Conservation (phyloP, 2,113 vertebrate species). For the Lates calcarifer region DNA sequence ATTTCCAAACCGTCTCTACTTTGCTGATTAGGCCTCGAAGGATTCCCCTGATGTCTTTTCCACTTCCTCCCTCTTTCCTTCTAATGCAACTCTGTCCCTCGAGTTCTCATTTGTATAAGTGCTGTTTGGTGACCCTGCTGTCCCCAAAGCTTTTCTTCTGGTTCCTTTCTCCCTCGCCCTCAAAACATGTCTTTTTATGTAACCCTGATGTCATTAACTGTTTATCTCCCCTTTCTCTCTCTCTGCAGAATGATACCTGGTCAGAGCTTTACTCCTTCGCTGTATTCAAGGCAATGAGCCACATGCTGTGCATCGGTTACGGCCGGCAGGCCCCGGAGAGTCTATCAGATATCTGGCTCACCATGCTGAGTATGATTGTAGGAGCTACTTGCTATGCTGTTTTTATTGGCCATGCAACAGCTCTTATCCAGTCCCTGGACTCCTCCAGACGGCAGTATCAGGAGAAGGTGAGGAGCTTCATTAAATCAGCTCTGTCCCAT, state of each 20-base stretch:
- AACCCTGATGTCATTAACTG: constrained; percentile 33
- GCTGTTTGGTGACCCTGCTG: constrained; percentile 52
- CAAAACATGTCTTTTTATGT: constrained; percentile 37
- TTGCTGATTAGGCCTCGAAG: constrained; percentile 78
- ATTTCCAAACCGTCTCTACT: constrained; percentile 66
- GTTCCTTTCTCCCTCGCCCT: neutral
- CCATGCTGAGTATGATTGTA: constrained; percentile 99
- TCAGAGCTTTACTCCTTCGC: constrained; percentile 97
- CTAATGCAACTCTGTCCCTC: constrained; percentile 56
- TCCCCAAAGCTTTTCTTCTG: constrained; percentile 42
- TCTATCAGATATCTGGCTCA: constrained; percentile 98
- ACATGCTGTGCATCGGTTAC: constrained; percentile 98
- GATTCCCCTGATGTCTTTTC: constrained; percentile 70
- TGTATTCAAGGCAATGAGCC: constrained; percentile 99
- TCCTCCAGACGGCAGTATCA: constrained; percentile 95
- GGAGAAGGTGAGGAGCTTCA: constrained; percentile 89
- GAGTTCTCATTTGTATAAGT: constrained; percentile 75
- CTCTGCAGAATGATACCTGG: constrained; percentile 94
- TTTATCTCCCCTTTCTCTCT: constrained; percentile 33
- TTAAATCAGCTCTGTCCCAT: constrained; percentile 21
- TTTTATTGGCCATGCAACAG: constrained; percentile 94
- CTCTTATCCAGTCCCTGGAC: constrained; percentile 94
- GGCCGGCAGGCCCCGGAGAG: constrained; percentile 96
- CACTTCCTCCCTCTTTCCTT: constrained; percentile 54
- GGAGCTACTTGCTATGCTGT: constrained; percentile 97